Evolutionary conservation across 2,888 invertebrate genomes (phyloP).

Genomic region (Pachydiplax longipennis): DNA sequence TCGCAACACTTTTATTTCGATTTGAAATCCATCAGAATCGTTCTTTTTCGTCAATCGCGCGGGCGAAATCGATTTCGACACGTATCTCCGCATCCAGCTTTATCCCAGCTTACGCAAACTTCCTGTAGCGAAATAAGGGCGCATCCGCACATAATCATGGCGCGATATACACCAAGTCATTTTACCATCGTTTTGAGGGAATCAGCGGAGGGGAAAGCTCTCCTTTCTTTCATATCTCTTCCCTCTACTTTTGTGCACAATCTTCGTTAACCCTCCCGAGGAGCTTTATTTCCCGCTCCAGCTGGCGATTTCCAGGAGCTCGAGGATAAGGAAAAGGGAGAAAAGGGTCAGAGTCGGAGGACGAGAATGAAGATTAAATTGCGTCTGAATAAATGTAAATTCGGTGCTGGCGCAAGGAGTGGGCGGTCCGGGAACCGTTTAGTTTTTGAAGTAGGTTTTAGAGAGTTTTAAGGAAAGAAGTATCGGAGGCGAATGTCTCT

Average conservation of each 20-base stretch:
- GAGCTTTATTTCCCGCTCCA: constrained; percentile 38
- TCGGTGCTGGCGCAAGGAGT: not conserved
- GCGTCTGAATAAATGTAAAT: constrained; percentile 44
- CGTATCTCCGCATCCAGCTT: too few relatives aligned
- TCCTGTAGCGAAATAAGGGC: too few relatives aligned
- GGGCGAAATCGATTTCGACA: too few relatives aligned
- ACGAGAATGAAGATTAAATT: constrained; percentile 37
- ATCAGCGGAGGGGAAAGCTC: not conserved
- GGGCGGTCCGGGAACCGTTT: constrained; percentile 2
- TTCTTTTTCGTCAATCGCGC: too few relatives aligned
- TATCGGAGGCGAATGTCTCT: not conserved
- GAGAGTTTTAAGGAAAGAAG: constrained; percentile 9
- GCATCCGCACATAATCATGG: not conserved
- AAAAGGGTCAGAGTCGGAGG: not conserved
- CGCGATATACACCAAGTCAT: not conserved
- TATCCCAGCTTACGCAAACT: too few relatives aligned
- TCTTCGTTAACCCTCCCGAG: constrained; percentile 34
- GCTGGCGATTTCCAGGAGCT: constrained; percentile 22
- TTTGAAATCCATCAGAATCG: too few relatives aligned
- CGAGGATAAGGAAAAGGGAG: not conserved
- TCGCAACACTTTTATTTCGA: too few relatives aligned
- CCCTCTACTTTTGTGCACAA: not conserved
- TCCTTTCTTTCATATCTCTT: not conserved
- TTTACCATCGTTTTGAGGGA: not conserved
- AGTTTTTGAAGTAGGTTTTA: constrained; percentile 30